phyloP scores from a whole-genome alignment of 2,113 vertebrate genomes.

The Thamnaconus septentrionalis region DNA sequence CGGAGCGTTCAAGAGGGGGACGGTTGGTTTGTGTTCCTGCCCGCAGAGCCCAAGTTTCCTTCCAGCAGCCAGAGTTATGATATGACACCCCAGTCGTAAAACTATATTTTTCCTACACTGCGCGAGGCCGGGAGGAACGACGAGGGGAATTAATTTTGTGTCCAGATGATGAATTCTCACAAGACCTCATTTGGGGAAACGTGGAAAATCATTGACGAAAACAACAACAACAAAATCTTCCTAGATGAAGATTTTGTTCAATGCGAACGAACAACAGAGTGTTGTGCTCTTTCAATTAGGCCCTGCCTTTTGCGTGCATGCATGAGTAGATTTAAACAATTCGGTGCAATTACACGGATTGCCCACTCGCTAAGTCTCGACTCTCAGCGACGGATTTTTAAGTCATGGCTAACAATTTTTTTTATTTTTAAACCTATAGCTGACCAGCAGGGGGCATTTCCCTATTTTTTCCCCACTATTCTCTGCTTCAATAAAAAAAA shows the following conservation, averaged over 20 bases:
- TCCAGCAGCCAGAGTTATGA: not conserved
- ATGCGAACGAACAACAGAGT: constrained; percentile 42
- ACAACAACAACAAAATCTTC: not conserved
- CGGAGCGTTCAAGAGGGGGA: constrained; percentile 49
- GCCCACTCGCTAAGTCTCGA: too few relatives aligned
- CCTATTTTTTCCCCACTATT: constrained; percentile 40
- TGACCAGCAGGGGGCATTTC: constrained; percentile 58
- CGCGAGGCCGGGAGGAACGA: too few relatives aligned
- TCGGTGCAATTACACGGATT: not conserved
- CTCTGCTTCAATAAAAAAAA: constrained; percentile 16
- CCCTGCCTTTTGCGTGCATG: constrained; percentile 44
- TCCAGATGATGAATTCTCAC: too few relatives aligned
- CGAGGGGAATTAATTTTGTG: too few relatives aligned
- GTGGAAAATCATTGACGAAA: too few relatives aligned
- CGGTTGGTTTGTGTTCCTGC: constrained; percentile 7
- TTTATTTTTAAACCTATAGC: not conserved
- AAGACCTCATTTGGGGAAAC: too few relatives aligned
- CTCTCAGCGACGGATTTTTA: too few relatives aligned
- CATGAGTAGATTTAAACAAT: constrained; percentile 58
- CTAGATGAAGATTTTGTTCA: constrained; percentile 24
- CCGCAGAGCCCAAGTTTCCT: constrained; percentile 20
- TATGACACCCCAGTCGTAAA: constrained; percentile 2
- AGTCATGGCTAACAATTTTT: too few relatives aligned
- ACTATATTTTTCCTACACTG: constrained; percentile 2
- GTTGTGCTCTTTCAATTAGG: constrained; percentile 47